Evolutionary conservation across 2,113 vertebrate genomes (phyloP).

Genomic region (Neotoma lepida): DNA sequence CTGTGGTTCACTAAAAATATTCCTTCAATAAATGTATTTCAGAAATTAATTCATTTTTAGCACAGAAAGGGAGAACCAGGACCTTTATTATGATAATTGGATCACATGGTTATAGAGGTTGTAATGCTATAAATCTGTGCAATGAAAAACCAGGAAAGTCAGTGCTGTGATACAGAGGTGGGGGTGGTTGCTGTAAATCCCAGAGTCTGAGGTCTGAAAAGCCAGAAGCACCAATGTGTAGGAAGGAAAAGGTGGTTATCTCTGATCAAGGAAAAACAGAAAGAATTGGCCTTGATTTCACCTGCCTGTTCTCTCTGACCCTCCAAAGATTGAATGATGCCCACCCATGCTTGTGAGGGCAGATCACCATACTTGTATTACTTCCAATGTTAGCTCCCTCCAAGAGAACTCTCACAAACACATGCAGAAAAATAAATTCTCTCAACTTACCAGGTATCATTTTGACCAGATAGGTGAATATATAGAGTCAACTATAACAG

Average conservation of each 20-base stretch:
- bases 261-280: not conserved
- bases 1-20: not conserved
- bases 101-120: not conserved
- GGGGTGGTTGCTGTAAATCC: accelerated
- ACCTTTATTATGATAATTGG: not conserved
- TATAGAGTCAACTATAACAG: not conserved
- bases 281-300: not conserved
- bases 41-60: not conserved
- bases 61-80: not conserved
- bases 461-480: not conserved
- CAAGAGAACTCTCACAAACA: not conserved
- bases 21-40: not conserved
- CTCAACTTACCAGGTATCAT: too few species aligned
- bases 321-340: accelerated
- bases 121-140: not conserved
- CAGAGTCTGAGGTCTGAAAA: not conserved
- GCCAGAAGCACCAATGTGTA: not conserved
- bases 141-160: not conserved
- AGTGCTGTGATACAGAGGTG: not conserved
- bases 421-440: not conserved
- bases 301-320: not conserved
- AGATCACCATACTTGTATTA: not conserved
- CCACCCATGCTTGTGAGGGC: too few species aligned
- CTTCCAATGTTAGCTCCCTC: not conserved
- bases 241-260: not conserved